Evolutionary conservation across 1,140 invertebrate genomes (phyloP).

Genomic region (Drosophila nikananu): DNA sequence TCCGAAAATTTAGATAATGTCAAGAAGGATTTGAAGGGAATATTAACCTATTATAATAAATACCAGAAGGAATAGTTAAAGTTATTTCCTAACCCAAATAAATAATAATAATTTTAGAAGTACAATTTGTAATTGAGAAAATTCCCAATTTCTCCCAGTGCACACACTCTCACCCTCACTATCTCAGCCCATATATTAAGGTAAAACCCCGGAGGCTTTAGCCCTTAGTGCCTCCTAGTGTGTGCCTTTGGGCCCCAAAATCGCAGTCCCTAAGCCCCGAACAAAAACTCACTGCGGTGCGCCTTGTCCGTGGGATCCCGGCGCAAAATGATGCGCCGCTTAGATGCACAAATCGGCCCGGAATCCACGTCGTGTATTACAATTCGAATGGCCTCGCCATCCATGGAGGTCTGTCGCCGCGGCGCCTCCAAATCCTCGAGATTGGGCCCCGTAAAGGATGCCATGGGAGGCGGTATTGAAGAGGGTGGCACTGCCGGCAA

Average conservation of each 20-base stretch:
- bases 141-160: constrained; percentile 7
- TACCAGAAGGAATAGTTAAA: not conserved
- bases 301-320: constrained; percentile 93
- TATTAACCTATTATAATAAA: not conserved
- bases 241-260: constrained; percentile 11
- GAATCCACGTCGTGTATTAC: constrained; percentile 96
- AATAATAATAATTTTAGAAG: not conserved
- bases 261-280: constrained; percentile 22
- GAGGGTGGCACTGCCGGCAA: constrained; percentile 85
- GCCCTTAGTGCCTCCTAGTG: constrained; percentile 8
- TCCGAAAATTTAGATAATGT: too few relatives aligned
- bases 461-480: constrained; percentile 86
- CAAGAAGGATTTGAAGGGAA: too few relatives aligned
- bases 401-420: constrained; percentile 92
- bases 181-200: constrained; percentile 26
- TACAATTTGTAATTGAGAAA: not conserved
- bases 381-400: constrained; percentile 96
- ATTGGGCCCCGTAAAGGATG: constrained; percentile 86
- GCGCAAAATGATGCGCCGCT: constrained; percentile 90
- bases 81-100: not conserved
- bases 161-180: not conserved
- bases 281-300: constrained; percentile 91
- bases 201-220: constrained; percentile 18
- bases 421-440: constrained; percentile 88
- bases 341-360: constrained; percentile 88